Conservation (phyloP, 2,797 vertebrate genomes). For the Heliangelus exortis region DNA sequence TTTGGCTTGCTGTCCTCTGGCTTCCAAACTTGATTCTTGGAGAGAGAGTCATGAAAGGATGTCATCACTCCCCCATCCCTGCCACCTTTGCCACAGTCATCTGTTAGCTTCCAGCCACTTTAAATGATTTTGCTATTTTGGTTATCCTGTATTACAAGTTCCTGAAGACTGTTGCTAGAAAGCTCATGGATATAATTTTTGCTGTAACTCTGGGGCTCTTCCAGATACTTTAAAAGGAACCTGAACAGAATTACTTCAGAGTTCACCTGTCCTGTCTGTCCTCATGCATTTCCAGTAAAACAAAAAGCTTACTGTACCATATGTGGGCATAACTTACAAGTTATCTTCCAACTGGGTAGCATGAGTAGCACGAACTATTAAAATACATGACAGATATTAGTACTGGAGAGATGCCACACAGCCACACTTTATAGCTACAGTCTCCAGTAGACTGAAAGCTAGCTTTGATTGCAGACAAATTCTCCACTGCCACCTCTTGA, state of each 20-base stretch:
- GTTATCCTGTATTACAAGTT: not conserved
- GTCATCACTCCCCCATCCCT: not conserved
- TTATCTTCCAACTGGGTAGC: not conserved
- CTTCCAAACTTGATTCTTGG: not conserved
- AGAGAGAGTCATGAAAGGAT: not conserved
- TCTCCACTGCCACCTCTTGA: not conserved
- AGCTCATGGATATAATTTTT: not conserved
- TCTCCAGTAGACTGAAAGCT: not conserved
- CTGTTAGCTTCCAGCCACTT: not conserved
- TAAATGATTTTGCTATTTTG: not conserved
- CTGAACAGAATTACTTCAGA: accelerated
- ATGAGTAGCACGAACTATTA: not conserved
- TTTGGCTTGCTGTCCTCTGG: not conserved
- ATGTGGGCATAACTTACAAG: not conserved
- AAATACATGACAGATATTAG: not conserved
- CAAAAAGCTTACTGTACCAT: not conserved
- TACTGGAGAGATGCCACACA: not conserved
- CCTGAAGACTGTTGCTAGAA: not conserved
- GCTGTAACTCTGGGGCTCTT: not conserved
- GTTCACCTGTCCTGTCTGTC: not conserved
- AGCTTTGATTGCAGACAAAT: not conserved
- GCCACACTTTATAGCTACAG: not conserved
- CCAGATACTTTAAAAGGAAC: not conserved
- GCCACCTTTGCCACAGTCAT: not conserved
- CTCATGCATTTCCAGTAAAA: not conserved